These are phyloP conservation scores for Rousettus leschenaultii DNA, from an alignment of 2,113 vertebrate genomes.

Conservation along the genomic window DNA sequence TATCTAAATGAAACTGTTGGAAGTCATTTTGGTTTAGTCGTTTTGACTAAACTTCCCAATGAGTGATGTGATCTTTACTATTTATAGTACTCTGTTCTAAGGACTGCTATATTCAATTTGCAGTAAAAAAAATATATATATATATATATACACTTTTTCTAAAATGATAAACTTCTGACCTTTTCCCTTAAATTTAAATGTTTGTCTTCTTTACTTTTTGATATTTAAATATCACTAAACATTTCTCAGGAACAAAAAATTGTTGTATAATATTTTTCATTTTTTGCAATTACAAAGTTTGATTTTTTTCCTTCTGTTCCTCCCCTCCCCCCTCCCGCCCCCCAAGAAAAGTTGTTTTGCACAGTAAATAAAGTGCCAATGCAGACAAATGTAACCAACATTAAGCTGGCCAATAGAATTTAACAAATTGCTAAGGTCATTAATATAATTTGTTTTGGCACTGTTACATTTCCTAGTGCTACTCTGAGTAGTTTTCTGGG, in stretches of 20 bases:
- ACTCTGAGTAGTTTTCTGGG: conserved; percentile 91
- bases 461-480: conserved; percentile 89
- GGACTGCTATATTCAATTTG: background rate
- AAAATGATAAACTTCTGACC: conserved; percentile 42
- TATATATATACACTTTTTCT: conserved; percentile 10
- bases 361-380: conserved; percentile 81
- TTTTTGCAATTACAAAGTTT: conserved; percentile 74
- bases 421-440: conserved; percentile 87
- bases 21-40: background rate
- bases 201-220: conserved; percentile 43
- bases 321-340: too few relatives aligned
- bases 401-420: conserved; percentile 86
- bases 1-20: background rate
- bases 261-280: conserved; percentile 59
- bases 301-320: conserved; percentile 39
- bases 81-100: conserved; percentile 37
- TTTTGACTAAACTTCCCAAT: background rate
- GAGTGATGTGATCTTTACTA: background rate
- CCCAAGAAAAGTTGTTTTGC: conserved; percentile 80
- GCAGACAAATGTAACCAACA: conserved; percentile 85
- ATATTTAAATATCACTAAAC: conserved; percentile 24
- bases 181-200: conserved; percentile 29
- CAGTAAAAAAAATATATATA: conserved; percentile 45
- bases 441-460: conserved; percentile 92
- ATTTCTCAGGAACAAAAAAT: conserved; percentile 72